phyloP scores from a whole-genome alignment of 2,888 invertebrate genomes.

The Octonoba sinensis region DNA sequence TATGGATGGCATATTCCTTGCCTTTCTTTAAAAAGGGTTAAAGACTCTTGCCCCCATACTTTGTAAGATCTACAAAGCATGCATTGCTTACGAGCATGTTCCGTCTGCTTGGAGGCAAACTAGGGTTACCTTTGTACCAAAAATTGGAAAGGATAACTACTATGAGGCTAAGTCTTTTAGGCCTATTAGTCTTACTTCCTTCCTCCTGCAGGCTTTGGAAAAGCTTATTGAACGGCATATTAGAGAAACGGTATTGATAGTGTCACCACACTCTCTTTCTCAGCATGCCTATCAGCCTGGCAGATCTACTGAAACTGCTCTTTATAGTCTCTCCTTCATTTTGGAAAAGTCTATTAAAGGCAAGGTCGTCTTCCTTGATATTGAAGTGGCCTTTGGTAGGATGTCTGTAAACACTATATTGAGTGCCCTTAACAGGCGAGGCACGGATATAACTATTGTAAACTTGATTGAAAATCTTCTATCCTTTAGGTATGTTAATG shows the following conservation, averaged over 20 bases:
- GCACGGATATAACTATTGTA: neutral
- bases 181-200: neutral
- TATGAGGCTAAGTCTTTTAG: slow-evolving; percentile 5
- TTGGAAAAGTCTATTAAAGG: neutral
- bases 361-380: neutral
- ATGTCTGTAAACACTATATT: neutral
- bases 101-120: too few species aligned
- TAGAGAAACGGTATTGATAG: neutral
- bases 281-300: slow-evolving; percentile 9
- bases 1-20: too few species aligned
- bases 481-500: too few species aligned
- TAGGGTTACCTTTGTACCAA: neutral
- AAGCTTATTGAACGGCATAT: neutral
- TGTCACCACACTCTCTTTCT: neutral
- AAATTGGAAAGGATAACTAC: neutral
- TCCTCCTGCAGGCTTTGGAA: neutral
- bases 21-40: too few species aligned
- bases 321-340: too few species aligned
- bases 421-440: neutral
- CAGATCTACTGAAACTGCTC: neutral
- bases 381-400: neutral
- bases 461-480: neutral
- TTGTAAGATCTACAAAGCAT: too few species aligned
- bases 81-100: too few species aligned
- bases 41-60: too few species aligned